A percentile compares a stretch with the other conserved stretches of the same genome.
Conservation (phyloP, 2,888 invertebrate genomes). For the Leptura quadrifasciata region DNA sequence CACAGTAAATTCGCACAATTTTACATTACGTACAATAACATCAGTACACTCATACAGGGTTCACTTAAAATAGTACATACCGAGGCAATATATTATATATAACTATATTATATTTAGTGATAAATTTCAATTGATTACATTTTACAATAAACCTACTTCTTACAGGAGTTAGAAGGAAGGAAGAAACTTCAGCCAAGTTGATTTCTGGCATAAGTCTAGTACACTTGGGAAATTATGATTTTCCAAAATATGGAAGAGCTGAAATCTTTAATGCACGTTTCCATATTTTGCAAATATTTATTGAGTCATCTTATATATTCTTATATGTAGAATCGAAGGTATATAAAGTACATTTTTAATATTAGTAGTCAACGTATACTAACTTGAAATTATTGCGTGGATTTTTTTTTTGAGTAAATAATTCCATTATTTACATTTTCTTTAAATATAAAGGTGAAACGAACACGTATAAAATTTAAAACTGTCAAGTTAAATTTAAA, state of each 20-base stretch:
- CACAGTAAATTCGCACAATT: slow-evolving; percentile 62
- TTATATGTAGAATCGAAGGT: no score
- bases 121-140: neutral
- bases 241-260: neutral
- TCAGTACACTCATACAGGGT: slow-evolving; percentile 54
- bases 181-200: neutral
- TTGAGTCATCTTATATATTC: no score
- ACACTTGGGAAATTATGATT: neutral
- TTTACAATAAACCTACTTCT: neutral
- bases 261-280: neutral
- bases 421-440: neutral
- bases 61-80: slow-evolving; percentile 46
- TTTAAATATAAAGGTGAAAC: neutral
- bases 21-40: slow-evolving; percentile 54
- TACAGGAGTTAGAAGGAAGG: no score
- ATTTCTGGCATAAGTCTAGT: neutral
- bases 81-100: slow-evolving; percentile 40
- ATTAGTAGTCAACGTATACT: neutral
- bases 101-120: neutral
- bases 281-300: no score
- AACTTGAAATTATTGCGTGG: neutral
- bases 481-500: neutral
- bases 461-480: neutral
- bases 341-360: neutral
- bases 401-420: neutral